Evolutionary conservation across 2,113 vertebrate species (phyloP), one percentile per base, ranked within the genome.

Genomic region (Xiphophorus hellerii): DNA sequence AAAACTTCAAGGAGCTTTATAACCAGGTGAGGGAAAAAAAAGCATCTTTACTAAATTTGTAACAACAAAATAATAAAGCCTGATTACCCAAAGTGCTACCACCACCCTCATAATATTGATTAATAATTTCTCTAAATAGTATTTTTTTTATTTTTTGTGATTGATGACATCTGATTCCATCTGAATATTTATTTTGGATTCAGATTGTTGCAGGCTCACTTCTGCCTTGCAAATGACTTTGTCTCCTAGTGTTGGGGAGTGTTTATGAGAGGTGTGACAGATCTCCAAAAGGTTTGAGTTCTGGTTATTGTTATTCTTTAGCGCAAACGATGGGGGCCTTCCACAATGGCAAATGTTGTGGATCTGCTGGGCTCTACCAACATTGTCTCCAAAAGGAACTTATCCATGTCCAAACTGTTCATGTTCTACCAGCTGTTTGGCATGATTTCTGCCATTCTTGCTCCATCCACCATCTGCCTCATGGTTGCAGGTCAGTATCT

Each of bases 1-100:
- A 93, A 64, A 89, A 92, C 29, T 95, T 95, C 74, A 92, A 91
- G 48, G 94, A 94, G 73, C 93, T 95, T 64, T 95, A 92, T 79
- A 94, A 94, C 82, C 94, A 92, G 71, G 90, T 90, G 22, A 77
- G 68, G 3, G 3, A 6, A 62, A 37, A 65, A 39, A 1, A 33
- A 15, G 1, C 1, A 13, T 64, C 30, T 8, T 5, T 4, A 22
- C 13, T 0, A 42, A 42, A 42, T 3, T 1, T 42, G 39, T 42
- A 42, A 42, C 14, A 15, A 3, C 39, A 42, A 15, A 15, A 15
- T 42, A 42, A 42, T 15, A 15, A 42, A 42, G 4, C 39, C 39
- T 15, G 12, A 42, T 42, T 3, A 42, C 12, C 13, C 39, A 15
- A 42, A 42, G 14, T 42, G 13, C 14, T 42, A 42, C 13, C 39